A percentile compares a stretch with the other conserved stretches of the same genome.
Conservation (phyloP, 2,797 vertebrate species). For the Danio tinwini region DNA sequence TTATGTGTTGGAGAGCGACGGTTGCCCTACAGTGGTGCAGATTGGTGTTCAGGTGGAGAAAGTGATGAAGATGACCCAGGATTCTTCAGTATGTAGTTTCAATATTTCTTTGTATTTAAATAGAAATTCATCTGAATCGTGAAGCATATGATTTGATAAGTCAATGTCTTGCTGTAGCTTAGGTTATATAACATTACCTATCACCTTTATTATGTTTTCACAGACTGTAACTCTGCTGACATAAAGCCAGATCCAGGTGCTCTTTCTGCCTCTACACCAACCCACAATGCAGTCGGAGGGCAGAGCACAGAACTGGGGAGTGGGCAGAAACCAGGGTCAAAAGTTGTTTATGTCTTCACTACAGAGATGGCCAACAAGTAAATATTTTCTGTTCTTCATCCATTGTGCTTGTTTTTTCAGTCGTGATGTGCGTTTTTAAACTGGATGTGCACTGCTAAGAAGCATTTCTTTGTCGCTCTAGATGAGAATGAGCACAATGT, state of each 20-base stretch:
- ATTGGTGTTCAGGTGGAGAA: conserved; percentile 86
- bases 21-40: conserved; percentile 75
- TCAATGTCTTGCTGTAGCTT: background rate
- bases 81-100: conserved; percentile 81
- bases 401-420: background rate
- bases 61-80: conserved; percentile 85
- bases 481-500: conserved; percentile 42
- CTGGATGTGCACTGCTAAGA: background rate
- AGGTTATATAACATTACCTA: background rate
- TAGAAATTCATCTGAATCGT: background rate
- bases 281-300: conserved; percentile 87
- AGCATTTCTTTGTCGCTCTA: conserved; percentile 25
- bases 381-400: conserved; percentile 64
- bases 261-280: conserved; percentile 94
- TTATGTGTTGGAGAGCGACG: conserved; percentile 69
- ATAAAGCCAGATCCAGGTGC: conserved; percentile 93
- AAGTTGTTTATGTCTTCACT: conserved; percentile 98
- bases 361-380: conserved; percentile 99
- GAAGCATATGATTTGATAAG: background rate
- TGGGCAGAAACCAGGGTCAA: conserved; percentile 91
- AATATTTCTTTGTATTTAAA: background rate
- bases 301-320: conserved; percentile 86
- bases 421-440: background rate
- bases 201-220: conserved; percentile 1
- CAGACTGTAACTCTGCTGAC: conserved; percentile 96